phyloP scores from a whole-genome alignment of 2,113 vertebrate species.

The Drymodes brunneopygia region DNA sequence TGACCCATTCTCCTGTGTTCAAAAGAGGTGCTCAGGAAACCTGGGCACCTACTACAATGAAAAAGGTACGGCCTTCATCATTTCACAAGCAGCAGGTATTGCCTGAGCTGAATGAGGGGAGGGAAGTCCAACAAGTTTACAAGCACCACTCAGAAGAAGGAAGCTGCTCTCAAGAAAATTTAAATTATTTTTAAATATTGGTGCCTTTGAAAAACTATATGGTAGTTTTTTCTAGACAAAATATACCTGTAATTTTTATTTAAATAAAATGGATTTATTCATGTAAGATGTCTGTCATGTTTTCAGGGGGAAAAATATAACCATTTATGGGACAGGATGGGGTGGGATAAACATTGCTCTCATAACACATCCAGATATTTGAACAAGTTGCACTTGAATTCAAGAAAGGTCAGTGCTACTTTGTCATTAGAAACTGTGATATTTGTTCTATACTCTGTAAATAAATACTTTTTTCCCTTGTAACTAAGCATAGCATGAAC shows the following conservation, averaged over 20 bases:
- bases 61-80: background rate
- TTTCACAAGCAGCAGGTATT: background rate
- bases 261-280: slow-evolving; percentile 60
- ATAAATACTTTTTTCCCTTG: background rate
- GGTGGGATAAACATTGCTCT: background rate
- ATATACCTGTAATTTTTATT: slow-evolving; percentile 37
- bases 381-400: background rate
- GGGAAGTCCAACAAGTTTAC: slow-evolving; percentile 3
- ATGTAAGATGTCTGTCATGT: background rate
- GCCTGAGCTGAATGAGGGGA: background rate
- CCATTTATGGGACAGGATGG: background rate
- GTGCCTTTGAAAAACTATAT: slow-evolving; percentile 9
- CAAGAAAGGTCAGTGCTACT: background rate
- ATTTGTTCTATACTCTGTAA: background rate
- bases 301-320: background rate
- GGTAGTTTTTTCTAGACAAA: background rate
- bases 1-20: background rate
- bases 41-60: background rate
- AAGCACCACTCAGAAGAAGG: background rate
- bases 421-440: background rate
- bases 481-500: background rate
- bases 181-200: slow-evolving; percentile 42
- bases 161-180: slow-evolving; percentile 20
- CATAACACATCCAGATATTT: background rate
- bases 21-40: background rate